These are phyloP conservation scores for Helobdella robusta DNA, from an alignment of 2,888 invertebrate species.

Conservation along the genomic window DNA sequence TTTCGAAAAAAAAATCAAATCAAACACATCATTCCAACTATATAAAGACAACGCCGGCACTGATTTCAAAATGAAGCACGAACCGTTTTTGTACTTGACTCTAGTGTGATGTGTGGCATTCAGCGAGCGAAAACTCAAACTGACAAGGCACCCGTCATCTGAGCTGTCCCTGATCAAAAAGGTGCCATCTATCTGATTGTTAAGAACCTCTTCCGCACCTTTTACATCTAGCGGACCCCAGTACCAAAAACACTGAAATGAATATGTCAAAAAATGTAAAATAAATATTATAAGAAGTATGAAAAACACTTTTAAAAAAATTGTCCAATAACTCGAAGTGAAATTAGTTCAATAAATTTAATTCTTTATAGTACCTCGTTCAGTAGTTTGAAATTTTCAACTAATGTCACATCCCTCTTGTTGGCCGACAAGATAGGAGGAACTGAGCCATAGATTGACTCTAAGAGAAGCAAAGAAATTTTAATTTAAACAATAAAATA, in stretches of 20 bases:
- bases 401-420: neutral
- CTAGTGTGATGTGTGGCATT: conserved; percentile 65
- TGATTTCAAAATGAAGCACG: neutral
- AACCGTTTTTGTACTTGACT: conserved; percentile 62
- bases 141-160: conserved; percentile 61
- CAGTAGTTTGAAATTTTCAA: conserved; percentile 15
- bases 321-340: neutral
- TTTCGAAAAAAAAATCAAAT: neutral
- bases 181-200: conserved; percentile 53
- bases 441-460: neutral
- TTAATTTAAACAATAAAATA: no score
- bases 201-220: conserved; percentile 16
- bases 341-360: neutral
- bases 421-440: conserved; percentile 6
- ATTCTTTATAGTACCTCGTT: neutral
- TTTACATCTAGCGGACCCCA: conserved; percentile 25
- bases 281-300: neutral
- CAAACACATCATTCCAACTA: neutral
- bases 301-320: neutral
- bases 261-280: conserved; percentile 43
- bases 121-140: conserved; percentile 61
- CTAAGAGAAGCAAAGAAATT: no score
- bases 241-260: conserved; percentile 24
- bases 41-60: neutral
- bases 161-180: conserved; percentile 71